Percentiles rank a stretch among this genome's conserved stretches.
phyloP scores from a whole-genome alignment of 2,888 invertebrate species.

The Chironomus riparius region DNA sequence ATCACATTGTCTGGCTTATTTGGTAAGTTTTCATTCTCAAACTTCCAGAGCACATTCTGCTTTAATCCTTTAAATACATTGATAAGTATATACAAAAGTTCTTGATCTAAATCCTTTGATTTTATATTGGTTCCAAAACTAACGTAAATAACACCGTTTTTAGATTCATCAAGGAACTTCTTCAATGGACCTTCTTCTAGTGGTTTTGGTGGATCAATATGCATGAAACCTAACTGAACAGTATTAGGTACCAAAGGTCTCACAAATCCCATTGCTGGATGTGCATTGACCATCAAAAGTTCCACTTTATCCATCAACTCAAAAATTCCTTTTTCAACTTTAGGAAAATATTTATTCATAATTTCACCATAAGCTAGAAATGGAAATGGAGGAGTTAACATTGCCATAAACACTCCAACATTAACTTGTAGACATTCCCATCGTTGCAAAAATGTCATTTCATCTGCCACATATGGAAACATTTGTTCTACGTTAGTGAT shows the following conservation, averaged over 20 bases:
- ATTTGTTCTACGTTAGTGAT: constrained; percentile 34
- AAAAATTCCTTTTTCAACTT: background rate
- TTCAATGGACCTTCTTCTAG: constrained; percentile 5
- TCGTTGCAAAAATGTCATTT: constrained; percentile 39
- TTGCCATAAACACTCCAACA: background rate
- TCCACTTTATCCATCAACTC: background rate
- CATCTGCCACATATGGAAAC: constrained; percentile 33
- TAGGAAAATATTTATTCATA: background rate
- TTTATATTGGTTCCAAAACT: constrained; percentile 28
- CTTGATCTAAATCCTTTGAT: constrained; percentile 34
- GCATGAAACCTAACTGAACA: constrained; percentile 21
- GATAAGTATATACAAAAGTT: constrained; percentile 28
- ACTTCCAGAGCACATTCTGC: too few relatives aligned
- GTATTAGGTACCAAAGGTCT: constrained; percentile 12
- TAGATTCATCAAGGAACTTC: constrained; percentile 17
- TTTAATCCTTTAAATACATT: too few relatives aligned
- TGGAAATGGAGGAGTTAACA: background rate
- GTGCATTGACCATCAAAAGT: constrained; percentile 2
- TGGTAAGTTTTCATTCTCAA: constrained; percentile 33
- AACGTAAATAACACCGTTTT: constrained; percentile 24
- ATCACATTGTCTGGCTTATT: constrained; percentile 35
- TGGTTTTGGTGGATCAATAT: constrained; percentile 12
- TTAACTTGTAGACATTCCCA: constrained; percentile 28
- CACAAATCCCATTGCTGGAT: constrained; percentile 9
- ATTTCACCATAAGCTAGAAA: background rate